Percentiles rank a stretch among this genome's conserved stretches.
These are phyloP conservation scores for Panagrolaimus sp. DNA, from an alignment of 1,140 invertebrate species.

Conservation along the genomic window DNA sequence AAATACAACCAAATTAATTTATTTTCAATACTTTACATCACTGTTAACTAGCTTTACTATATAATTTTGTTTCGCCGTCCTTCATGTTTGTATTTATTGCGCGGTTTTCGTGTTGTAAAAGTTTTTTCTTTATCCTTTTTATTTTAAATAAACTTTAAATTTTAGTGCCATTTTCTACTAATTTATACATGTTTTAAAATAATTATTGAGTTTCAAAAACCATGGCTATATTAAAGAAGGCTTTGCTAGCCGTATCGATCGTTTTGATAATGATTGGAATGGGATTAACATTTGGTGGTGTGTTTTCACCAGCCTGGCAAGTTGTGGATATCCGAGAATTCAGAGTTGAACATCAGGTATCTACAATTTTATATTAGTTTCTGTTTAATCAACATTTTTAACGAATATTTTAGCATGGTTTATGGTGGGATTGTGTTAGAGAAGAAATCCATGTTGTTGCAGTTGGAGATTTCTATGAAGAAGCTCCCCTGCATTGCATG, in stretches of 20 bases:
- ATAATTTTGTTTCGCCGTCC: no score
- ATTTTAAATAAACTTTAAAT: neutral
- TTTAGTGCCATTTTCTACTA: neutral
- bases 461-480: constrained; percentile 57
- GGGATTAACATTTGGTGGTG: constrained; percentile 47
- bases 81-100: no score
- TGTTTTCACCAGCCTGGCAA: constrained; percentile 55
- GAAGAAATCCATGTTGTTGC: constrained; percentile 57
- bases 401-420: constrained; percentile 41
- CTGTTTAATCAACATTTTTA: neutral
- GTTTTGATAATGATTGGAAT: constrained; percentile 45
- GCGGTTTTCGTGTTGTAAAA: no score
- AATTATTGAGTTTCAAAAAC: constrained; percentile 29
- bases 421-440: constrained; percentile 58
- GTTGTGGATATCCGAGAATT: constrained; percentile 57
- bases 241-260: constrained; percentile 48
- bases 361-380: neutral
- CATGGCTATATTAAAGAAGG: constrained; percentile 39
- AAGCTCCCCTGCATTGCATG: constrained; percentile 55
- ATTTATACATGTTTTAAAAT: no score
- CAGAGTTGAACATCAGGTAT: constrained; percentile 51
- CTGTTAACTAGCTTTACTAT: no score
- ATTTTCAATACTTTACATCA: no score
- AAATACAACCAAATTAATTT: no score
- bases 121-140: no score